Evolutionary conservation across 2,888 invertebrate species (phyloP).

Genomic region (Standfussiana lucernea): DNA sequence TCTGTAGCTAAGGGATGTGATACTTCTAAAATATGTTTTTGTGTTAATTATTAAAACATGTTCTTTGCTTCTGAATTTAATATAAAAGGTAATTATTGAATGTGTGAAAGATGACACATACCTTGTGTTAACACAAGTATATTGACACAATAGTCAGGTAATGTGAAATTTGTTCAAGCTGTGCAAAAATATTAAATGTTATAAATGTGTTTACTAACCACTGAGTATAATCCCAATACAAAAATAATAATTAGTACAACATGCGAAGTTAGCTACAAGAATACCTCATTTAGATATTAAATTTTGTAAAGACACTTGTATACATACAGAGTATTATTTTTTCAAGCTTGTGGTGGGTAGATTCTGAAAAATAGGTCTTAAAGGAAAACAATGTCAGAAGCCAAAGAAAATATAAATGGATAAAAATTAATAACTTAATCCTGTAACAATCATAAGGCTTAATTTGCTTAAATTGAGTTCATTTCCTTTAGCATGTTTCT

Average conservation of each 20-base stretch:
- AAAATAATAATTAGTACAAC: background rate
- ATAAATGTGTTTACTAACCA: background rate
- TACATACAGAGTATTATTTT: background rate
- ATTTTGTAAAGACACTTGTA: background rate
- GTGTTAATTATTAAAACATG: background rate
- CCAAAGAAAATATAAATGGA: background rate
- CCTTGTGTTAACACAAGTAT: background rate
- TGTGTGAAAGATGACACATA: background rate
- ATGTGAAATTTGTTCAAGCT: background rate
- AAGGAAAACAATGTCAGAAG: background rate
- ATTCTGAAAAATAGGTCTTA: background rate
- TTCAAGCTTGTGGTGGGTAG: background rate
- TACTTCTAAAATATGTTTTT: too few species aligned
- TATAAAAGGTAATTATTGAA: background rate
- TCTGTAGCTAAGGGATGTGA: background rate
- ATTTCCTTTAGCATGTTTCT: background rate
- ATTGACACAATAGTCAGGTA: slow-evolving; percentile 3
- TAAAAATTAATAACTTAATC: too few species aligned
- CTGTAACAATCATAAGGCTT: too few species aligned
- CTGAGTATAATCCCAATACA: slow-evolving; percentile 5
- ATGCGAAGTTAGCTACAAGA: background rate
- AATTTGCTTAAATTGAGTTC: too few species aligned
- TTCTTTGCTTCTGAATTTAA: background rate
- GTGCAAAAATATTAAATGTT: background rate
- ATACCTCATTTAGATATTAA: background rate